Evolutionary conservation across 2,888 invertebrate genomes (phyloP).

Genomic region (Ditylenchus weischeri): DNA sequence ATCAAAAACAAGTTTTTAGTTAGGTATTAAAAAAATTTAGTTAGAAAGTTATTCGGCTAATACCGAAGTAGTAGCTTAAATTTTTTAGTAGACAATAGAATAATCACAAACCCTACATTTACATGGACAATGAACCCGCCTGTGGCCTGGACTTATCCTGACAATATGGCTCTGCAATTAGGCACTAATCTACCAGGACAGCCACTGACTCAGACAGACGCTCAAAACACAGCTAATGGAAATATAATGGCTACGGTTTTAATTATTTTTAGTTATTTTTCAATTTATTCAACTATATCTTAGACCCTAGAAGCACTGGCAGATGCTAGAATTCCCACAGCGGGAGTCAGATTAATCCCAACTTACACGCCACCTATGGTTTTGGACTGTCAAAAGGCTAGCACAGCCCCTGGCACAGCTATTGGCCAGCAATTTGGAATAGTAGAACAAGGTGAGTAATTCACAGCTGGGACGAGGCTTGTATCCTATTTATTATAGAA

Average conservation of each 20-base stretch:
- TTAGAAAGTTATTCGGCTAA: too few species aligned
- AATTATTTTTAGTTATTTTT: too few species aligned
- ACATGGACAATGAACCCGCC: conserved; percentile 18
- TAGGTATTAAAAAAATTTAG: too few species aligned
- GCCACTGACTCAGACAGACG: conserved; percentile 17
- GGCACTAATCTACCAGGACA: conserved; percentile 21
- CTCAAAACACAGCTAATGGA: conserved; percentile 18
- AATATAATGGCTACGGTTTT: conserved; percentile 15
- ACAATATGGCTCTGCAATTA: conserved; percentile 5
- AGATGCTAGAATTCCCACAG: conserved; percentile 11
- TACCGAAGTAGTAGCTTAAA: too few species aligned
- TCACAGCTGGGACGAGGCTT: neutral
- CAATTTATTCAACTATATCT: neutral
- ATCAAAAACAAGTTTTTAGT: too few species aligned
- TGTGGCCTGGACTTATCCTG: conserved; percentile 24
- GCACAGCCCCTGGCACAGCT: neutral
- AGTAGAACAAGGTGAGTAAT: conserved; percentile 4
- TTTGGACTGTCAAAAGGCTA: conserved; percentile 16
- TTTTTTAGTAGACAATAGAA: conserved; percentile 12
- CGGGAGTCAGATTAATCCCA: conserved; percentile 11
- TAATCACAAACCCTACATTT: conserved; percentile 18
- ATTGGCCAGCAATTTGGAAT: conserved; percentile 14
- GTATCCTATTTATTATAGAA: too few species aligned
- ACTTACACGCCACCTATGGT: conserved; percentile 16
- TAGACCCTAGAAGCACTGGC: conserved; percentile 15